These are phyloP conservation scores for Diarsia rubi DNA, from an alignment of 2,888 invertebrate genomes.

Conservation along the genomic window DNA sequence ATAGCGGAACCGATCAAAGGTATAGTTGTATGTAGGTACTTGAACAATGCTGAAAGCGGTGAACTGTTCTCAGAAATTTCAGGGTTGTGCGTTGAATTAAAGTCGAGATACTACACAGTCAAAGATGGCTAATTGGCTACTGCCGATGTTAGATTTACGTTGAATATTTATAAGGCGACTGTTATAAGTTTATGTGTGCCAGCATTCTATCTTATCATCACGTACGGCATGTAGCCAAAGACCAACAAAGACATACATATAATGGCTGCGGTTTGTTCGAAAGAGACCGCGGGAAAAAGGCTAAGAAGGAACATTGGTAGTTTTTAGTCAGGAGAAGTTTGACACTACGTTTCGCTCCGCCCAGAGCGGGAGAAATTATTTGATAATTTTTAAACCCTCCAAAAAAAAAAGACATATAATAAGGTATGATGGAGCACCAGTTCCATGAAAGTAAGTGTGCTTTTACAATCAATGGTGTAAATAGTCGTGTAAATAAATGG, in stretches of 20 bases:
- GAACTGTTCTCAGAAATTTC: neutral
- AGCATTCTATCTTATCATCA: neutral
- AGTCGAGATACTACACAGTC: neutral
- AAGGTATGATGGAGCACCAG: neutral
- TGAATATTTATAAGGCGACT: neutral
- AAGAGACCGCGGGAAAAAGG: no score
- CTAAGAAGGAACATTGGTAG: no score
- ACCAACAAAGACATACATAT: no score
- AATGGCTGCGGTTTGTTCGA: no score
- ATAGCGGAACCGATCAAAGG: constrained; percentile 24
- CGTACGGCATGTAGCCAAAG: neutral
- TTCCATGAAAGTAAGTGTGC: neutral
- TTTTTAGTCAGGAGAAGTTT: no score
- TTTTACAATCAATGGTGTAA: neutral
- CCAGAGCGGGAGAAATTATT: no score
- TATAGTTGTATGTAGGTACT: neutral
- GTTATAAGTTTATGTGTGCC: neutral
- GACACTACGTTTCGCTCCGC: no score
- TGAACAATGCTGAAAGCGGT: constrained; percentile 9
- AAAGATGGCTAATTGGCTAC: neutral
- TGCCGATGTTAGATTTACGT: neutral
- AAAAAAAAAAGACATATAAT: neutral
- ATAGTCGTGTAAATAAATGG: neutral
- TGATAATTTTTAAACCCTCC: no score
- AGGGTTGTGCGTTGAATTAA: neutral